Conservation (phyloP, 2,888 invertebrate species). For the Mythimna vitellina region DNA sequence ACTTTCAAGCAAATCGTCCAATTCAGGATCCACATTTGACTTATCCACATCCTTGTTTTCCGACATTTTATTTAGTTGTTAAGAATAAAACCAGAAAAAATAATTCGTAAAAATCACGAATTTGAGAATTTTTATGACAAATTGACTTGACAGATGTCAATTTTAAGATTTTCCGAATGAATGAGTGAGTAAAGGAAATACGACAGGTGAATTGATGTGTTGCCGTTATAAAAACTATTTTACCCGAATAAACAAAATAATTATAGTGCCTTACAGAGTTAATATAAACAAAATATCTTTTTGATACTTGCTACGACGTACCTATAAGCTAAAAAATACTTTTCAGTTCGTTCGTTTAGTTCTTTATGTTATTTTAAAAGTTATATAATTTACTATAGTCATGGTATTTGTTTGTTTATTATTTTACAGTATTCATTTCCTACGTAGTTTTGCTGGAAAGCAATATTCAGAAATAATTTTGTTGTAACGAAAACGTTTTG, state of each 20-base stretch:
- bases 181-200: conserved; percentile 8
- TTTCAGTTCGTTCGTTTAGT: too few species aligned
- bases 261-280: too few species aligned
- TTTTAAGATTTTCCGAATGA: conserved; percentile 11
- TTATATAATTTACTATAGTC: too few species aligned
- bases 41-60: conserved; percentile 82
- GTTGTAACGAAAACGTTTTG: too few species aligned
- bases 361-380: too few species aligned
- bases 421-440: too few species aligned
- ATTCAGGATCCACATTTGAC: conserved; percentile 91
- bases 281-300: too few species aligned
- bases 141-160: conserved; percentile 29
- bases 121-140: conserved; percentile 52
- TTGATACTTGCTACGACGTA: too few species aligned
- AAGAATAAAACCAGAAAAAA: conserved; percentile 58
- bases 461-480: too few species aligned
- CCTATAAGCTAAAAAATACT: too few species aligned
- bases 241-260: not conserved
- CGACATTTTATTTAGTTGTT: conserved; percentile 76
- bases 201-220: conserved; percentile 24
- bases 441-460: too few species aligned
- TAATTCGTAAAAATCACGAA: conserved; percentile 48
- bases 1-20: conserved; percentile 95
- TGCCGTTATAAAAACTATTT: conserved; percentile 5
- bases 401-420: too few species aligned